Evolutionary conservation across 2,113 vertebrate species (phyloP), one percentile per base, ranked within the genome.

Genomic region (Vimba vimba): DNA sequence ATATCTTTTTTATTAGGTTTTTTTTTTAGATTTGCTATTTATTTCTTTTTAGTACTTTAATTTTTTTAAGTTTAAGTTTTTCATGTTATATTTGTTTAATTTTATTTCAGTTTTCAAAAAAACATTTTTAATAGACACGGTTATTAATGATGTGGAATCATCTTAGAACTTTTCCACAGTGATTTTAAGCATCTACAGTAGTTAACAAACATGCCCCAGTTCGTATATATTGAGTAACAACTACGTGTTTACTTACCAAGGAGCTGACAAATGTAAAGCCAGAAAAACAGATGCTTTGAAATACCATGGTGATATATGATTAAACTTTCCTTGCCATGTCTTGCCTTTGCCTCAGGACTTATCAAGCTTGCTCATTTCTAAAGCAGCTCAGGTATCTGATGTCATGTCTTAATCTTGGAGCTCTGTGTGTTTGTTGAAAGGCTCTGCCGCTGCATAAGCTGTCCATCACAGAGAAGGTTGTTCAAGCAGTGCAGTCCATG

Each of bases 401-500:
- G 30, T 36, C 64, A 4, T 21, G 66, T 69, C 30, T 36, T 23
- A 57, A 57, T 57, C 55, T 57, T 57, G 19, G 2, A 10, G 8
- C 66, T 73, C 39, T 62, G 50, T 84, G 62, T 66, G 71, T 60
- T 64, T 73, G 43, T 71, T 86, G 86, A 90, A 94, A 99, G 98
- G 98, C 98, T 86, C 94, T 99, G 89, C 98, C 98, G 82, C 96
- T 99, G 88, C 97, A 98, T 91, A 99, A 99, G 95, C 96, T 99
- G 90, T 99, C 98, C 90, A 99, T 99, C 94, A 99, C 98, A 91
- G 97, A 99, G 94, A 99, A 98, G 95, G 98, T 99, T 87, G 98
- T 99, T 82, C 98, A 99, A 93, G 98, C 98, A 57, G 98, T 99
- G 92, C 98, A 99, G 95, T 99, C 98, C 92, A 98, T 99, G 98